These are phyloP conservation scores for Eueremaeus valkanovi DNA, from an alignment of 2,888 invertebrate genomes.

Conservation along the genomic window DNA sequence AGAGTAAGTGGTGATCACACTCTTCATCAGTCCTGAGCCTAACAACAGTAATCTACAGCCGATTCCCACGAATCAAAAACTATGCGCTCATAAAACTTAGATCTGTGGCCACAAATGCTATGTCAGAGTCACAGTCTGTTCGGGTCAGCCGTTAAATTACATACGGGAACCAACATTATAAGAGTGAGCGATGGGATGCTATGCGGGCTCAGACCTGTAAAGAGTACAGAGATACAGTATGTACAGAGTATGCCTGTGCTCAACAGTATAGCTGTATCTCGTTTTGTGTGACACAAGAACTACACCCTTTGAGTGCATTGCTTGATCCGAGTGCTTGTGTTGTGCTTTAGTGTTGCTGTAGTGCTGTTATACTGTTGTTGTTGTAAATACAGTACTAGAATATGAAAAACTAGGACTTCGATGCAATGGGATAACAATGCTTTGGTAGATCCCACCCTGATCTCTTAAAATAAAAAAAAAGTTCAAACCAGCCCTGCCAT, in stretches of 20 bases:
- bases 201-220: conserved; percentile 16
- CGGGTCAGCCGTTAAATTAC: conserved; percentile 27
- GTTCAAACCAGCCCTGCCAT: conserved; percentile 26
- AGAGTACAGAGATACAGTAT: background rate
- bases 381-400: background rate
- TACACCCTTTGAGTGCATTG: conserved; percentile 19
- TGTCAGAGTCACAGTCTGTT: background rate
- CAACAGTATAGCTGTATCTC: background rate
- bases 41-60: conserved; percentile 27
- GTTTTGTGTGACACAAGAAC: conserved; percentile 29
- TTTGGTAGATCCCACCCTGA: conserved; percentile 23
- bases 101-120: conserved; percentile 18
- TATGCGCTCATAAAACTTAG: conserved; percentile 19
- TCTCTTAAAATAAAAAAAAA: conserved; percentile 29
- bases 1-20: background rate
- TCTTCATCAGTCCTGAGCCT: conserved; percentile 16
- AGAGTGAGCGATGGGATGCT: background rate
- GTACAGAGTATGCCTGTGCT: background rate
- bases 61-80: conserved; percentile 23
- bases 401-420: conserved; percentile 23
- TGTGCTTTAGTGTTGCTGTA: too few species aligned
- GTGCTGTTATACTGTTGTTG: conserved; percentile 25
- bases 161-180: background rate
- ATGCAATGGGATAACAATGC: conserved; percentile 29
- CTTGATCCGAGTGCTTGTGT: background rate